Percentiles rank a stretch among this genome's conserved stretches.
Evolutionary conservation across 1,140 invertebrate genomes (phyloP).

Genomic region (honey bee (Apis mellifera)): Amel_HAv3.1 CM009935.2:7026501-7027000

Average conservation of each 20-base stretch:
- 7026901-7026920: background rate
- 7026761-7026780: slow-evolving; percentile 11
- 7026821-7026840: background rate
- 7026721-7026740: background rate
- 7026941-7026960: no score
- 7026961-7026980: background rate
- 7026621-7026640: no score
- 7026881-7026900: background rate
- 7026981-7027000: background rate
- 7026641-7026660: background rate
- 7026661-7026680: background rate
- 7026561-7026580: no score
- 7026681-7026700: background rate
- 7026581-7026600: background rate
- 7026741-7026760: background rate
- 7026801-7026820: background rate
- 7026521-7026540: background rate
- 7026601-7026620: background rate
- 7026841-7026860: slow-evolving; percentile 26
- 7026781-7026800: background rate
- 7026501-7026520: background rate
- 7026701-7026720: background rate
- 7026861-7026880: slow-evolving; percentile 38
- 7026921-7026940: background rate
- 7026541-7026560: no score